These are phyloP conservation scores for Stomatorhinus ivindoensis DNA, from an alignment of 2,113 vertebrate species.

Conservation along the genomic window DNA sequence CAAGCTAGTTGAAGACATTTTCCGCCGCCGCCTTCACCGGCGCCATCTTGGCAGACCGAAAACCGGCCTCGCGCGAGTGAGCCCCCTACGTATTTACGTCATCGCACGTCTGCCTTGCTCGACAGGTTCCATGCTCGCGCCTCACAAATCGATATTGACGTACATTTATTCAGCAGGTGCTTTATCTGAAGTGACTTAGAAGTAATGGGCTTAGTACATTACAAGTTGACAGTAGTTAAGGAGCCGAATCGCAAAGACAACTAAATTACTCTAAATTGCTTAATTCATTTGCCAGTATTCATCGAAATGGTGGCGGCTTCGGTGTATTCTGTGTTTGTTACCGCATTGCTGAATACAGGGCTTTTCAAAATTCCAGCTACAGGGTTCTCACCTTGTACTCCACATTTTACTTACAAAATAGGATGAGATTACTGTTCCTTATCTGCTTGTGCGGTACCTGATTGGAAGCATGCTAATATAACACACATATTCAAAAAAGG, in stretches of 20 bases:
- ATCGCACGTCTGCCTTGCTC: not conserved
- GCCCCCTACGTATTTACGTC: conserved; percentile 4
- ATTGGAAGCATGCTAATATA: too few relatives aligned
- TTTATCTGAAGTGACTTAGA: not conserved
- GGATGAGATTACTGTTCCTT: not conserved
- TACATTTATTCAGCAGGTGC: not conserved
- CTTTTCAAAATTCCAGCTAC: not conserved
- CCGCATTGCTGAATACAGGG: not conserved
- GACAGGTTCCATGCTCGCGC: not conserved
- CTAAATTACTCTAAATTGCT: not conserved
- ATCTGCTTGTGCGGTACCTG: too few relatives aligned
- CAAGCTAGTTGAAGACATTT: not conserved
- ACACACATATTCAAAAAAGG: too few relatives aligned
- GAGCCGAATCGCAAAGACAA: not conserved
- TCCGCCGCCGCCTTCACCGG: conserved; percentile 19
- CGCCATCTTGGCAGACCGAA: conserved; percentile 33
- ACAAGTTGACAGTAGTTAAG: not conserved
- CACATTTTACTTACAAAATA: not conserved
- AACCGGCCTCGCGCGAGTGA: not conserved
- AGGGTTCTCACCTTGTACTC: not conserved
- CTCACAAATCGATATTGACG: not conserved
- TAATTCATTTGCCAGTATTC: not conserved
- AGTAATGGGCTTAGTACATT: not conserved
- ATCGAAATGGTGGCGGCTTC: not conserved
- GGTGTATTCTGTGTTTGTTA: not conserved